phyloP scores from a whole-genome alignment of 2,888 invertebrate genomes.

The Acronicta aceris region DNA sequence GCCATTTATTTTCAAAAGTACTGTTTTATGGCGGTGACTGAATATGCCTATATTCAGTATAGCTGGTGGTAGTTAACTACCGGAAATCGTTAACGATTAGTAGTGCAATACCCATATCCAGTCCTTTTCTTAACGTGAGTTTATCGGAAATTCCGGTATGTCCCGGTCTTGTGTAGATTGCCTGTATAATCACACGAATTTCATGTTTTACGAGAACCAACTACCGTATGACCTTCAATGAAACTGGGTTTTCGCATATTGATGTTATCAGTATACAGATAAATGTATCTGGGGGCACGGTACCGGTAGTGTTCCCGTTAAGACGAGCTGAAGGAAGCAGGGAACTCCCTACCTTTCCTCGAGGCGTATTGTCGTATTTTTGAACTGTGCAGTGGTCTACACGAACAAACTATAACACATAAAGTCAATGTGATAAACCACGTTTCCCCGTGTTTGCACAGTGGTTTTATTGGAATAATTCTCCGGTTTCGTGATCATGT shows the following conservation, averaged over 20 bases:
- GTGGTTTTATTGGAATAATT: constrained; percentile 40
- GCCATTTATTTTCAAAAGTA: no score
- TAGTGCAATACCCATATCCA: no score
- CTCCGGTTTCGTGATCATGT: constrained; percentile 48
- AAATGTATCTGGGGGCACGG: background rate
- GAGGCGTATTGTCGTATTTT: no score
- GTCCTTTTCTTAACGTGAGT: background rate
- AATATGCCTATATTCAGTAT: no score
- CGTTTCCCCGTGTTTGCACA: constrained; percentile 31
- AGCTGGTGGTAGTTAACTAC: no score
- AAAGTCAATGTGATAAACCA: constrained; percentile 32
- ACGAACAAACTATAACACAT: background rate
- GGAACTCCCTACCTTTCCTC: no score
- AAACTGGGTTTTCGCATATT: constrained; percentile 27
- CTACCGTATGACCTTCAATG: constrained; percentile 21
- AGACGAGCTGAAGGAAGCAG: no score
- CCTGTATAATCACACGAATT: constrained; percentile 1
- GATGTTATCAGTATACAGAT: constrained; percentile 34
- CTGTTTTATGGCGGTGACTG: no score
- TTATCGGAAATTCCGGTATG: constrained; percentile 18
- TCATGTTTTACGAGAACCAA: constrained; percentile 13
- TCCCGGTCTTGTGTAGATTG: constrained; percentile 12
- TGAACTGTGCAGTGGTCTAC: no score
- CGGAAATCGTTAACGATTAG: no score
- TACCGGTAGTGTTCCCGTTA: background rate